A percentile compares a stretch with the other conserved stretches of the same genome.
Conservation (phyloP, 1,140 invertebrate genomes). For the Olivierus martensii region DNA sequence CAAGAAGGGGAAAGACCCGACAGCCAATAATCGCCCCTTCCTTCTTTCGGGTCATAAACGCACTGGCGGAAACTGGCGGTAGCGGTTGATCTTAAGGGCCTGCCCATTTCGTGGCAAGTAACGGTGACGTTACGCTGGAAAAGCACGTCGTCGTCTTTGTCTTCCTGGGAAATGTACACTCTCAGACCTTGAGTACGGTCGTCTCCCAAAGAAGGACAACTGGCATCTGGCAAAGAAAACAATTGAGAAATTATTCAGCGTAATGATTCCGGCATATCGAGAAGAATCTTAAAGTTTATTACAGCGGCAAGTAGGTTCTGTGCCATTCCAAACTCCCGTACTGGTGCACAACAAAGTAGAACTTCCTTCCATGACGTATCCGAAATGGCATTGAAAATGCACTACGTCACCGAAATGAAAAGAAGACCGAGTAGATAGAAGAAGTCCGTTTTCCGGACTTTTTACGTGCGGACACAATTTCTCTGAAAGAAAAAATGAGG, state of each 20-base stretch:
- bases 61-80: conserved; percentile 78
- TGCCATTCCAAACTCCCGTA: conserved; percentile 84
- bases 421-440: conserved; percentile 52
- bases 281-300: conserved; percentile 2
- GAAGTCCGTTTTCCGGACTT: conserved; percentile 72
- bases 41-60: conserved; percentile 80
- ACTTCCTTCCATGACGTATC: conserved; percentile 77
- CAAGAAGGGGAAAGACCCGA: conserved; percentile 72
- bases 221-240: conserved; percentile 40
- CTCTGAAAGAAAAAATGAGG: conserved; percentile 13
- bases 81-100: conserved; percentile 58
- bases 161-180: conserved; percentile 51
- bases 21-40: conserved; percentile 80
- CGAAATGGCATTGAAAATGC: conserved; percentile 88
- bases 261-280: background rate
- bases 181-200: conserved; percentile 70
- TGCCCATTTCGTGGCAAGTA: conserved; percentile 57
- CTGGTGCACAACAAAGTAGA: conserved; percentile 66
- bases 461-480: conserved; percentile 66
- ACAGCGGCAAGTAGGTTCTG: conserved; percentile 74
- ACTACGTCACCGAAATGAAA: conserved; percentile 84
- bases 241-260: background rate
- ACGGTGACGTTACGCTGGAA: conserved; percentile 82
- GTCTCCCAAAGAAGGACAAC: conserved; percentile 72
- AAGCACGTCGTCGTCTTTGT: conserved; percentile 63